phyloP scores from a whole-genome alignment of 2,797 vertebrate genomes.

The Choloepus didactylus region DNA sequence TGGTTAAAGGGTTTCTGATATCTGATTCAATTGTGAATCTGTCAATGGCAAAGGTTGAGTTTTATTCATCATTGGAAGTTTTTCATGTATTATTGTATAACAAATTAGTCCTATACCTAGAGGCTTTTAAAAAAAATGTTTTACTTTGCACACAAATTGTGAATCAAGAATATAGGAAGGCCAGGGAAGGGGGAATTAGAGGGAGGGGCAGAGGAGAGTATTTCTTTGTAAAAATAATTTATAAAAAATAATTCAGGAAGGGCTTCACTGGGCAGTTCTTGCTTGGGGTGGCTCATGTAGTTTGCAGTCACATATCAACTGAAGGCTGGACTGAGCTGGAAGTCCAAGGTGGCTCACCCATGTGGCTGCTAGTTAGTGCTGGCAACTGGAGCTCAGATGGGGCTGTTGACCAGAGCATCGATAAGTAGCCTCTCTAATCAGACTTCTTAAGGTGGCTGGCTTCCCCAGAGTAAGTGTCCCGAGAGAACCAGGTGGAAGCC shows the following conservation, averaged over 20 bases:
- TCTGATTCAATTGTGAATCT: neutral
- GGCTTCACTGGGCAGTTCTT: neutral
- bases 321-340: neutral
- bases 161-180: neutral
- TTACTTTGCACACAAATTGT: neutral
- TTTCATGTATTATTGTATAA: neutral
- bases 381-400: neutral
- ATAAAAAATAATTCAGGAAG: neutral
- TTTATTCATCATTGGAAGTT: neutral
- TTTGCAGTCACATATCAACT: neutral
- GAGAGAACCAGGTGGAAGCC: neutral
- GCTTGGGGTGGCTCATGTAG: neutral
- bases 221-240: too few relatives aligned
- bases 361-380: too few relatives aligned
- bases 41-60: neutral
- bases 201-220: too few relatives aligned
- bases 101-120: neutral
- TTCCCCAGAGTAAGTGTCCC: neutral
- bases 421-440: neutral
- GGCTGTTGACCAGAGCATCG: neutral
- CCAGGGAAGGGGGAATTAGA: too few relatives aligned
- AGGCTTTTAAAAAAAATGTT: neutral
- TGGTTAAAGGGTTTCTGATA: neutral
- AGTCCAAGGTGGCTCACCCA: neutral
- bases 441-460: neutral